phyloP scores from a whole-genome alignment of 2,888 invertebrate species.

The Frankliniella intonsa region DNA sequence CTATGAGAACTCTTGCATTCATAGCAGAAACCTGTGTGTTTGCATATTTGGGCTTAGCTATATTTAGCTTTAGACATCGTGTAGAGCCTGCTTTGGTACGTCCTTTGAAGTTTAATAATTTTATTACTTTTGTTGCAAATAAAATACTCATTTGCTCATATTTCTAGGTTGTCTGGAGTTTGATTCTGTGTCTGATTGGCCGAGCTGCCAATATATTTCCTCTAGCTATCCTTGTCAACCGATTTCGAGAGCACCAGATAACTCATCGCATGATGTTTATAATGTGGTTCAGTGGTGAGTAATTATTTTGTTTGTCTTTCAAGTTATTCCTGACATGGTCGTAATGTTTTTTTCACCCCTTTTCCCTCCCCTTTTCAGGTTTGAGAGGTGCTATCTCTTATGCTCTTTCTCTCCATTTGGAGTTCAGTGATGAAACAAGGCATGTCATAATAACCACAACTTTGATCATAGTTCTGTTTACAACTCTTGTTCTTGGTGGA shows the following conservation, averaged over 20 bases:
- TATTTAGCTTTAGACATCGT: slow-evolving; percentile 90
- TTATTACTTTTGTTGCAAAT: background rate
- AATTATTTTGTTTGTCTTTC: slow-evolving; percentile 53
- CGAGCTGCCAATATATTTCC: slow-evolving; percentile 97
- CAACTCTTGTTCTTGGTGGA: slow-evolving; percentile 92
- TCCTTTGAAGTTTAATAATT: background rate
- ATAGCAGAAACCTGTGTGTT: slow-evolving; percentile 99
- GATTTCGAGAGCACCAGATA: slow-evolving; percentile 95
- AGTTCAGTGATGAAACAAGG: slow-evolving; percentile 88
- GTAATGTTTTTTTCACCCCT: slow-evolving; percentile 16
- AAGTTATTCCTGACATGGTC: background rate
- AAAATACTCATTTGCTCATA: slow-evolving; percentile 13
- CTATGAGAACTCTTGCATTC: slow-evolving; percentile 93
- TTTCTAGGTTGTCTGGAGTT: slow-evolving; percentile 76
- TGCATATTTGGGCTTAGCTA: slow-evolving; percentile 91
- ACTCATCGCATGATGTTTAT: slow-evolving; percentile 98
- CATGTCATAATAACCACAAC: slow-evolving; percentile 97
- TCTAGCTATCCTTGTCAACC: slow-evolving; percentile 85
- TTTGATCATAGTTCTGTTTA: slow-evolving; percentile 94
- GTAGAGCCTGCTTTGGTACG: slow-evolving; percentile 55
- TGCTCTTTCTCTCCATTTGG: slow-evolving; percentile 91
- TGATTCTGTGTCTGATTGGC: slow-evolving; percentile 85
- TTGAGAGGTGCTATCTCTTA: slow-evolving; percentile 96
- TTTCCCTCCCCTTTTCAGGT: slow-evolving; percentile 60
- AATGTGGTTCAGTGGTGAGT: slow-evolving; percentile 95